Evolutionary conservation across 2,113 vertebrate species (phyloP).

Genomic region (Ailuropoda melanoleuca): DNA sequence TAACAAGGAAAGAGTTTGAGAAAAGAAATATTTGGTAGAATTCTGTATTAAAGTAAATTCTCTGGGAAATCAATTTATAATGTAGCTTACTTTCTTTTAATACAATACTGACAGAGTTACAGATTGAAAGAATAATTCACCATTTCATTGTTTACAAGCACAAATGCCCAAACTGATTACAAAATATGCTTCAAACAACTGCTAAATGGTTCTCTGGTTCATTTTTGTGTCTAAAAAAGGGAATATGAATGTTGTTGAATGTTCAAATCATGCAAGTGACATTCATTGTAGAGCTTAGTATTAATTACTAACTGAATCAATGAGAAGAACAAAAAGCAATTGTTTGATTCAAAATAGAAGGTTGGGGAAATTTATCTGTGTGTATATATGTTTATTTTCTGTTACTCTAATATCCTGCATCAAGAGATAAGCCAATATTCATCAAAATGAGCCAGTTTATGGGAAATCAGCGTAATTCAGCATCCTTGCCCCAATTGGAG

Average conservation of each 20-base stretch:
- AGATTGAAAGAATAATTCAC: conserved; percentile 47
- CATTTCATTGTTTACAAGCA: conserved; percentile 63
- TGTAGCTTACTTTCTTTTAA: background rate
- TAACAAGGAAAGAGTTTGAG: background rate
- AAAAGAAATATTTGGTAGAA: background rate
- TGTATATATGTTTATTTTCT: conserved; percentile 60
- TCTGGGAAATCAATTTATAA: background rate
- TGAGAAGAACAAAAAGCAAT: conserved; percentile 55
- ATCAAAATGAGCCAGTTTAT: conserved; percentile 58
- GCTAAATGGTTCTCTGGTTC: conserved; percentile 59
- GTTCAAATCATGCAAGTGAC: conserved; percentile 59
- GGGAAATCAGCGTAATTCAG: conserved; percentile 62
- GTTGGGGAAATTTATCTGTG: conserved; percentile 45
- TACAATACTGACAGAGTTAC: background rate
- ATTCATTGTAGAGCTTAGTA: background rate
- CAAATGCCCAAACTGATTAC: conserved; percentile 57
- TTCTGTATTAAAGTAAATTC: conserved; percentile 25
- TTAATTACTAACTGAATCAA: conserved; percentile 64
- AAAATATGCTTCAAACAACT: conserved; percentile 65
- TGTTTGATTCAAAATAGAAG: conserved; percentile 63
- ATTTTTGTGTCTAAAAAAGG: conserved; percentile 62
- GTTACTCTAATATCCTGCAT: conserved; percentile 53
- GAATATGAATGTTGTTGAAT: conserved; percentile 65
- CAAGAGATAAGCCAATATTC: conserved; percentile 26
- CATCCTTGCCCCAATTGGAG: conserved; percentile 54